phyloP scores from a whole-genome alignment of 2,113 vertebrate genomes.

The Daphoenositta chrysoptera region DNA sequence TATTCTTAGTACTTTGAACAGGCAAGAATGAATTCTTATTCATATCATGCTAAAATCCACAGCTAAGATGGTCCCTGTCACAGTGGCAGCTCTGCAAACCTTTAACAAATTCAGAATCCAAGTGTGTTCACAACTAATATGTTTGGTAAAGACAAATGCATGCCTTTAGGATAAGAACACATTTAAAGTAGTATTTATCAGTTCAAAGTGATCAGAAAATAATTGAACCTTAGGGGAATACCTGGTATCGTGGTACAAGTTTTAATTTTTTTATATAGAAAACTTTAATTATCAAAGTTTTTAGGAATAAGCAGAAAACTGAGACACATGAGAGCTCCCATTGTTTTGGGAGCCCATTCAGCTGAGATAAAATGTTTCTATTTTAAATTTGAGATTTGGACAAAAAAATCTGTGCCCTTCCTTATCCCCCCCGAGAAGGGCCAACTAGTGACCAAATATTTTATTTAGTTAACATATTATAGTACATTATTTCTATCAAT shows the following conservation, averaged over 20 bases:
- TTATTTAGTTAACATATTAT: neutral
- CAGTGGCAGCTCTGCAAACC: neutral
- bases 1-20: neutral
- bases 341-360: neutral
- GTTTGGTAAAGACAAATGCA: neutral
- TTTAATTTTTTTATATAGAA: neutral
- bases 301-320: neutral
- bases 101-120: neutral
- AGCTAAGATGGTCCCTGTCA: neutral
- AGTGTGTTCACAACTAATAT: neutral
- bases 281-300: neutral
- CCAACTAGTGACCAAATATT: neutral
- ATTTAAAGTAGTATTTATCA: neutral
- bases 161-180: neutral
- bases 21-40: neutral
- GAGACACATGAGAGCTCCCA: neutral
- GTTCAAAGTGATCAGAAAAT: neutral
- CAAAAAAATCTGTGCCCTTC: neutral
- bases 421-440: rapidly evolving
- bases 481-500: neutral
- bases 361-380: neutral
- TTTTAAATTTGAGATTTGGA: neutral
- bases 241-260: neutral
- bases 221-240: neutral
- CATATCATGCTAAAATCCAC: neutral